Base-by-base conservation (phyloP, 64 coral and sea anemone genomes). In the Platygyra sinensis region DNA sequence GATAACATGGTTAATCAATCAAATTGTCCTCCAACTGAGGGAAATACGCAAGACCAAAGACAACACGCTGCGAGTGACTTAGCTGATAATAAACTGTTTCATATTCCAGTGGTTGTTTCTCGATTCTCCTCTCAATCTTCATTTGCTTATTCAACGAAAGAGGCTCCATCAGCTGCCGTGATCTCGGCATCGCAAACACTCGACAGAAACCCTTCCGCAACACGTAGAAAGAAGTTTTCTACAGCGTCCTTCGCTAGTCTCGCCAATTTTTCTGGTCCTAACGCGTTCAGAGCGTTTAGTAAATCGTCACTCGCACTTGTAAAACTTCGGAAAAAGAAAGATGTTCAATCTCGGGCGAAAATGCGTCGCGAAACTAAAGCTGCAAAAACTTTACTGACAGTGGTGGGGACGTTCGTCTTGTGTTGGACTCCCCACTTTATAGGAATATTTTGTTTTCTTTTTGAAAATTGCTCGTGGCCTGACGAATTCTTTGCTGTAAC, bases 391-490 rank as follows among this genome's bases (percentile, higher is more conserved):
- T 76, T 96, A 42, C 65, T 96, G 6, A 94, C 94, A 15, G 91
- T 96, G 0, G 91, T 96, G 15, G 95, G 95, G 0, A 96, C 95
- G 15, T 96, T 96, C 59, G 80, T 96, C 0, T 20, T 96, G 12
- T 96, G 95, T 71, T 96, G 95, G 95, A 60, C 80, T 4, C 95
- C 95, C 3, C 95, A 96, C 51, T 96, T 96, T 60, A 77, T 96
- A 38, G 95, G 95, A 24, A 96, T 96, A 82, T 96, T 96, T 51
- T 96, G 95, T 32, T 51, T 96, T 5, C 42, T 96, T 20, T 72
- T 28, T 2, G 64, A 87, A 5, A 51, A 80, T 10, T 96, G 95
- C 36, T 42, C 33, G 9, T 96, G 95, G 95, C 91, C 91, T 0
- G 83, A 94, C 29, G 65, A 73, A 38, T 96, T 93, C 49, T 96